Base-by-base conservation (phyloP, 2,888 invertebrate species). In the Idaea biselata region DNA sequence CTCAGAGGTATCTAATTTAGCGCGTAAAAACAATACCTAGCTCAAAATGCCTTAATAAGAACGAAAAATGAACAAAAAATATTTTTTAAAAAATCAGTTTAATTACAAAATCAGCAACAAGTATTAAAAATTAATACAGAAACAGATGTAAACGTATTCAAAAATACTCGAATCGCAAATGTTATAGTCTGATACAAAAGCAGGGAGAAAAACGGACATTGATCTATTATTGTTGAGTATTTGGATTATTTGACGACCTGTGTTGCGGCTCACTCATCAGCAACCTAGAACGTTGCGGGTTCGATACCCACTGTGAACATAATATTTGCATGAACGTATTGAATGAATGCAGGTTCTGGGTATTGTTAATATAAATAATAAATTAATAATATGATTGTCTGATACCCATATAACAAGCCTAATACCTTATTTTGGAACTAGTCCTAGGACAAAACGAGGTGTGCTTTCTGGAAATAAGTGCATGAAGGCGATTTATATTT, bases 91-190 rank as follows among this genome's bases (percentile, higher is more conserved):
- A 44, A 44, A 44, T 44, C 11, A 44, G 44, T 44, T 44, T 44
- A 44, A 44, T 44, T 44, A 44, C 44, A 44, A 44, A 44, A 44
- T 44, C 44, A 44, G 44, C 44, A 44, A 44, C 44, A 44, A 44
- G 44, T 44, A 44, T 44, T 44, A 44, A 44, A 44, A 44, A 44
- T 44, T 44, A 44, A 44, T 44, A 44, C 44, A 44, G 44, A 44
- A 44, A 44, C 44, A 44, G 44, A 14, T 44, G 44, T 44, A 44
- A 44, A 44, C 44, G 44, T 44, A 44, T 44, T 44, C 44, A 44
- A 44, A 44, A 44, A 44, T 44, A 44, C 44, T 44, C 44, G 25
- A 44, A 44, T 11, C 44, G 44, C 44, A 44, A 8, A 11, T 25
- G 44, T 8, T 44, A 11, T 44, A 14, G 44, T 44, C 44, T 44